phyloP scores from a whole-genome alignment of 2,113 vertebrate genomes.

The Phaetusa simplex region DNA sequence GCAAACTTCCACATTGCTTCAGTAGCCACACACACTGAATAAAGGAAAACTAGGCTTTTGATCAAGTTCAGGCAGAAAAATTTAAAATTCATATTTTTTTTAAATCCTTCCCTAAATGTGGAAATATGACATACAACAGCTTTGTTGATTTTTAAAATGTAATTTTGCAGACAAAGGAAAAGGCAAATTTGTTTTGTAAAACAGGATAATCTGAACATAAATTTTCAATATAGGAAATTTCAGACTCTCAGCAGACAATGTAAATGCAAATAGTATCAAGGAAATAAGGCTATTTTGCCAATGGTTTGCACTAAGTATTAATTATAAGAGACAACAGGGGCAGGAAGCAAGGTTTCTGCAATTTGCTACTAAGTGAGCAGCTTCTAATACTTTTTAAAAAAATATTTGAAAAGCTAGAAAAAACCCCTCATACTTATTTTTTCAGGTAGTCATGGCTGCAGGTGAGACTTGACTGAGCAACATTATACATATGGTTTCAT shows the following conservation, averaged over 20 bases:
- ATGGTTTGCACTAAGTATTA: neutral
- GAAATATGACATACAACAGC: neutral
- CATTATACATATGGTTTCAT: neutral
- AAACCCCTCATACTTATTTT: neutral
- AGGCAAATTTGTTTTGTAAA: neutral
- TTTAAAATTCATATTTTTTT: accelerated
- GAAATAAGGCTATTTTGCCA: neutral
- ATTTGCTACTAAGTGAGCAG: neutral
- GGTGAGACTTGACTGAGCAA: neutral
- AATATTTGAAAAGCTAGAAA: neutral
- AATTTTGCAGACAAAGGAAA: neutral
- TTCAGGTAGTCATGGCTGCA: neutral
- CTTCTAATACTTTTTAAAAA: neutral
- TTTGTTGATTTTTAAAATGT: neutral
- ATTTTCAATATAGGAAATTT: neutral
- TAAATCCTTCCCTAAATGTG: neutral
- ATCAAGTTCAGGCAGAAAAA: neutral
- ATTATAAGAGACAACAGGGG: neutral
- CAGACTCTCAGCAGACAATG: neutral
- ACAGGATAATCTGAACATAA: neutral
- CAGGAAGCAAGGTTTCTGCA: neutral
- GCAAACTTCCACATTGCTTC: neutral
- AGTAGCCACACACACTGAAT: neutral
- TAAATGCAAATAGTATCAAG: neutral
- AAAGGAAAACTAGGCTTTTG: neutral